These are phyloP conservation scores for Paraplagusia blochii DNA, from an alignment of 2,113 vertebrate genomes.

Conservation along the genomic window DNA sequence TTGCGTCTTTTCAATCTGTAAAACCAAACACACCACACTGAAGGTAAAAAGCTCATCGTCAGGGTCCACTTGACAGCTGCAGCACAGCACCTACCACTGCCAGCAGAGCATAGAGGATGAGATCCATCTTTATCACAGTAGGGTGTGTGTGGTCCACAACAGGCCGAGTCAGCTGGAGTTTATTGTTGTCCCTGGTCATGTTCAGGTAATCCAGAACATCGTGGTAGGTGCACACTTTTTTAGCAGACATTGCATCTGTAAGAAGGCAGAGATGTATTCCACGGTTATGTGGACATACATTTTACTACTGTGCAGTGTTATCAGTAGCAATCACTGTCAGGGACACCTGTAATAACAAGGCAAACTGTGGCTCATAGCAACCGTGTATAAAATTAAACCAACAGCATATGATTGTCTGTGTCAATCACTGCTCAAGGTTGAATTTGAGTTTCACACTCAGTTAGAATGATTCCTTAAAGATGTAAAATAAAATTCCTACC, in stretches of 20 bases:
- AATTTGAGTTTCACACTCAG: neutral
- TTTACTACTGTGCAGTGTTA: too few relatives aligned
- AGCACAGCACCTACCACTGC: slow-evolving; percentile 55
- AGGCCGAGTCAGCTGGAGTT: slow-evolving; percentile 58
- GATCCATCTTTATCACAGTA: slow-evolving; percentile 54
- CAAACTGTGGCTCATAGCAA: too few relatives aligned
- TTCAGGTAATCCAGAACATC: slow-evolving; percentile 70
- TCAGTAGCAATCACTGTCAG: too few relatives aligned
- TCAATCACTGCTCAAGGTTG: neutral
- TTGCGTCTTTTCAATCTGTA: slow-evolving; percentile 70
- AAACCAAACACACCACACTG: slow-evolving; percentile 7
- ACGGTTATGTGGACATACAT: too few relatives aligned
- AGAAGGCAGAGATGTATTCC: neutral
- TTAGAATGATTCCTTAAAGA: neutral
- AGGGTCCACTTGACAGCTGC: neutral
- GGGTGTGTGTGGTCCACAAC: slow-evolving; percentile 59
- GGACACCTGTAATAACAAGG: too few relatives aligned
- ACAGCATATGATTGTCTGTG: too few relatives aligned
- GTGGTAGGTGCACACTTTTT: slow-evolving; percentile 61
- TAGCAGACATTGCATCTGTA: slow-evolving; percentile 21
- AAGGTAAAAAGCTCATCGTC: neutral
- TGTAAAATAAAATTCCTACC: slow-evolving; percentile 44
- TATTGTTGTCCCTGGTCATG: slow-evolving; percentile 45
- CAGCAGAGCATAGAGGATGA: slow-evolving; percentile 65
- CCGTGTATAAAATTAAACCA: too few relatives aligned